Conservation (phyloP, 2,797 vertebrate genomes). For the Anguilla megastoma region DNA sequence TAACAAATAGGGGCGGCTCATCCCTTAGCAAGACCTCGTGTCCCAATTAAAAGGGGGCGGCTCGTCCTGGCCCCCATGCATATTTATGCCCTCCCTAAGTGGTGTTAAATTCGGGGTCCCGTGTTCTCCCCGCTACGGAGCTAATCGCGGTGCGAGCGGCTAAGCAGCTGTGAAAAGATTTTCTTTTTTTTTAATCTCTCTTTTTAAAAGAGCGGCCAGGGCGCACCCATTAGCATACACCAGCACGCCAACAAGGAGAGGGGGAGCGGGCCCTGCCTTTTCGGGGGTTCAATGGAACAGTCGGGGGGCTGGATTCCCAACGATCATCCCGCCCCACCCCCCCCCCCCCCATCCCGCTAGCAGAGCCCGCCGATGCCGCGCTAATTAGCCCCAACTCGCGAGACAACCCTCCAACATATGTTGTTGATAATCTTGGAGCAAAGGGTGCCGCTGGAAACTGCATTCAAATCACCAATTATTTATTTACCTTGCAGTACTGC, state of each 20-base stretch:
- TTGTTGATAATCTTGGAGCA: constrained; percentile 52
- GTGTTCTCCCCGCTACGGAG: constrained; percentile 41
- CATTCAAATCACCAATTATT: constrained; percentile 61
- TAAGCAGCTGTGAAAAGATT: constrained; percentile 59
- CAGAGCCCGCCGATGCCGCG: constrained; percentile 38
- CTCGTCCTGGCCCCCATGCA: constrained; percentile 36
- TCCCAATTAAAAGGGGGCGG: constrained; percentile 30
- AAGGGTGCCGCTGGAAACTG: constrained; percentile 52
- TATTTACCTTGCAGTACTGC: constrained; percentile 45
- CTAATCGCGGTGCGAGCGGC: constrained; percentile 54
- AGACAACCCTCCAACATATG: constrained; percentile 56
- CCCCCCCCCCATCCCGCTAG: constrained; percentile 15
- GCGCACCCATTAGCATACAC: constrained; percentile 60
- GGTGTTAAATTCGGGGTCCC: constrained; percentile 43
- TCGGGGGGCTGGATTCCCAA: constrained; percentile 53
- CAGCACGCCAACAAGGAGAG: constrained; percentile 50
- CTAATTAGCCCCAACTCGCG: constrained; percentile 64
- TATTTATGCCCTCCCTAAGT: constrained; percentile 48
- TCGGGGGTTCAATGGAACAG: constrained; percentile 63
- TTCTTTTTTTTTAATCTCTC: constrained; percentile 64
- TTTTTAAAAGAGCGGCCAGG: constrained; percentile 46
- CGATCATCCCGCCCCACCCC: constrained; percentile 28
- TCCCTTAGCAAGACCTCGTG: constrained; percentile 30
- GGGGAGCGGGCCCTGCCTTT: constrained; percentile 29
- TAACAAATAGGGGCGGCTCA: constrained; percentile 27